Evolutionary conservation across 2,113 vertebrate species (phyloP).

Genomic region (Phalacrocorax brasilianus): DNA sequence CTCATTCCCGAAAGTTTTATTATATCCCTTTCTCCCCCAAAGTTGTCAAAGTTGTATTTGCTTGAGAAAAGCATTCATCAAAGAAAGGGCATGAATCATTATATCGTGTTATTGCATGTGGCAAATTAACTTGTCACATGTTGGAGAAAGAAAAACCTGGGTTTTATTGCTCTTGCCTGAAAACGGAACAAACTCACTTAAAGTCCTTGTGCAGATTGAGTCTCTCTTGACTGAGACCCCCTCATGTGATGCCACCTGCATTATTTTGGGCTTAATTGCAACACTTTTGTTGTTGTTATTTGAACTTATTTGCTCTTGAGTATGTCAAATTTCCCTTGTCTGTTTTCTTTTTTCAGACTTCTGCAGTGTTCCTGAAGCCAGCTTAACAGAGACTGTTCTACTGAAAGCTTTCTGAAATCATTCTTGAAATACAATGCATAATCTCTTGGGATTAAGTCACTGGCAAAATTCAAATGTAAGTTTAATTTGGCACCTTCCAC

Average conservation of each 20-base stretch:
- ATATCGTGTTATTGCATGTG: background rate
- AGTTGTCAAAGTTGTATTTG: background rate
- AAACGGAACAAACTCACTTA: background rate
- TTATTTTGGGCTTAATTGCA: constrained; percentile 38
- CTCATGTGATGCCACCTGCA: constrained; percentile 26
- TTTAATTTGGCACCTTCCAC: constrained; percentile 63
- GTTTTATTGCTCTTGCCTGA: background rate
- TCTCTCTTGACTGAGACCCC: constrained; percentile 2
- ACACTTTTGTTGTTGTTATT: constrained; percentile 12
- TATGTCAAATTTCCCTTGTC: background rate
- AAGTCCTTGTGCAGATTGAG: background rate
- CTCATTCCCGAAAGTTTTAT: background rate
- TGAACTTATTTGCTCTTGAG: constrained; percentile 4
- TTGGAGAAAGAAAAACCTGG: background rate
- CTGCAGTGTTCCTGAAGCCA: background rate
- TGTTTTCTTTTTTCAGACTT: constrained; percentile 20
- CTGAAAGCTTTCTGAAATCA: constrained; percentile 41
- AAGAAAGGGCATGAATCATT: background rate
- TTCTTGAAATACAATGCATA: constrained; percentile 15
- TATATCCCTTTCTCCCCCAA: background rate
- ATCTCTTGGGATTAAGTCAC: constrained; percentile 61
- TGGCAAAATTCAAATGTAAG: constrained; percentile 44
- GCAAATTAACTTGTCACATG: constrained; percentile 16
- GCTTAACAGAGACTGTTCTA: background rate
- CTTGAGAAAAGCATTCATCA: background rate